Conservation (phyloP, 2,113 vertebrate species). For the Salvelinus fontinalis region DNA sequence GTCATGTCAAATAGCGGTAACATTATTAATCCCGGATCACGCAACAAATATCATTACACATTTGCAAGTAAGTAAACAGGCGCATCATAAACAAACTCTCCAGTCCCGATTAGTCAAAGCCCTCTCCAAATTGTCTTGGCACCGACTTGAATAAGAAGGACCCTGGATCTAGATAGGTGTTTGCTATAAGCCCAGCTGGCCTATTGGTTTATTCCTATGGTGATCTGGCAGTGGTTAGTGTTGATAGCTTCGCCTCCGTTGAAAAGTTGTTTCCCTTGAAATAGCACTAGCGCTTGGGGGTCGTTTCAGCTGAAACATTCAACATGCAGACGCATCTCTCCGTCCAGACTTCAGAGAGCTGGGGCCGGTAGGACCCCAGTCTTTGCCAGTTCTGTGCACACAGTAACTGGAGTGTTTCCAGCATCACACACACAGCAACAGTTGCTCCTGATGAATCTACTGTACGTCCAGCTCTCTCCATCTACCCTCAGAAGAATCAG, state of each 20-base stretch:
- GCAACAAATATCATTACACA: no score
- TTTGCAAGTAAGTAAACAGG: no score
- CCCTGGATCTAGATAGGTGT: conserved; percentile 4
- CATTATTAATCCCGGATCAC: no score
- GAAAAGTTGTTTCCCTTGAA: conserved; percentile 48
- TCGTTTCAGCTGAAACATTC: conserved; percentile 31
- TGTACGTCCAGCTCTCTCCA: conserved; percentile 37
- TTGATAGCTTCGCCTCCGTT: conserved; percentile 41
- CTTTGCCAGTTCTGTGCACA: conserved; percentile 51
- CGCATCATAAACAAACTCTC: conserved; percentile 17
- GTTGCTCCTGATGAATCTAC: conserved; percentile 36
- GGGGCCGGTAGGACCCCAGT: conserved; percentile 29
- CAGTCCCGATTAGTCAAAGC: neutral
- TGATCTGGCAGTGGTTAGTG: conserved; percentile 39
- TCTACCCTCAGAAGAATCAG: conserved; percentile 10
- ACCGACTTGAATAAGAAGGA: conserved; percentile 13
- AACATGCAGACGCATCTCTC: conserved; percentile 35
- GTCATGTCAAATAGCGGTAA: no score
- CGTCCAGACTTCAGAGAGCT: conserved; percentile 30
- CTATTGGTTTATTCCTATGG: conserved; percentile 45
- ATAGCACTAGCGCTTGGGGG: conserved; percentile 53
- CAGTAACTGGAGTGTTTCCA: conserved; percentile 35
- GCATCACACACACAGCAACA: conserved; percentile 45
- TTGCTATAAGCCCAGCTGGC: conserved; percentile 33
- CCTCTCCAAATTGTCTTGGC: neutral